Conservation (phyloP, 1,140 invertebrate species). For the Trinorchestia longiramus region DNA sequence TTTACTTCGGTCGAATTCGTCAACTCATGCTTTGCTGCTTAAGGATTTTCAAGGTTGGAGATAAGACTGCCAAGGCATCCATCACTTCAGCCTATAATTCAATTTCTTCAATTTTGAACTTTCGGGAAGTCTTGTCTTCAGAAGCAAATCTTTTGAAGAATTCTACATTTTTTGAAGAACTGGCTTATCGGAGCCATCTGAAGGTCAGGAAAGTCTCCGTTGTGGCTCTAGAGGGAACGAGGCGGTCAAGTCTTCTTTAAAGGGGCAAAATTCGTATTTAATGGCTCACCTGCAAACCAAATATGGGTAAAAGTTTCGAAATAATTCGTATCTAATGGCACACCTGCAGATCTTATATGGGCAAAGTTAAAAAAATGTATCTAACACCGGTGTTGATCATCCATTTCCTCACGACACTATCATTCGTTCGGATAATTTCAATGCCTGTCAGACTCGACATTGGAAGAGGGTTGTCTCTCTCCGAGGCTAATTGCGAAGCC, state of each 20-base stretch:
- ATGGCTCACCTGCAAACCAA: slow-evolving; percentile 23
- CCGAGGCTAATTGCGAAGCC: slow-evolving; percentile 2
- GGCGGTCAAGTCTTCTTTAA: not conserved
- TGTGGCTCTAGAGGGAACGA: not conserved
- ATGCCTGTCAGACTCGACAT: not conserved
- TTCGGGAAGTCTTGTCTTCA: not conserved
- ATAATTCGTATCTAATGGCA: slow-evolving; percentile 36
- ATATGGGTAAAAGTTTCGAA: slow-evolving; percentile 13
- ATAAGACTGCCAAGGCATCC: not conserved
- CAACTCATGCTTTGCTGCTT: not conserved
- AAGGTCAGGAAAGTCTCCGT: not conserved
- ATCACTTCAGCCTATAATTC: slow-evolving; percentile 14
- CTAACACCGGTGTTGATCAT: slow-evolving; percentile 19
- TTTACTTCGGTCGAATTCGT: not conserved
- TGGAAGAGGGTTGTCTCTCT: not conserved
- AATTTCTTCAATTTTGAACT: not conserved
- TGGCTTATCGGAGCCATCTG: slow-evolving; percentile 11
- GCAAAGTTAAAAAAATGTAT: not conserved
- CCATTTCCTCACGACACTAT: slow-evolving; percentile 34
- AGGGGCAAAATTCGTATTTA: slow-evolving; percentile 26
- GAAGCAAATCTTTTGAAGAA: not conserved
- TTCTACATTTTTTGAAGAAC: not conserved
- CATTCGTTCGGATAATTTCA: slow-evolving; percentile 49
- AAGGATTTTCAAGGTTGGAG: not conserved
- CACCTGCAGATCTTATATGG: not conserved